These are phyloP conservation scores for Pectinophora gossypiella DNA, from an alignment of 1,140 invertebrate genomes.

Conservation along the genomic window DNA sequence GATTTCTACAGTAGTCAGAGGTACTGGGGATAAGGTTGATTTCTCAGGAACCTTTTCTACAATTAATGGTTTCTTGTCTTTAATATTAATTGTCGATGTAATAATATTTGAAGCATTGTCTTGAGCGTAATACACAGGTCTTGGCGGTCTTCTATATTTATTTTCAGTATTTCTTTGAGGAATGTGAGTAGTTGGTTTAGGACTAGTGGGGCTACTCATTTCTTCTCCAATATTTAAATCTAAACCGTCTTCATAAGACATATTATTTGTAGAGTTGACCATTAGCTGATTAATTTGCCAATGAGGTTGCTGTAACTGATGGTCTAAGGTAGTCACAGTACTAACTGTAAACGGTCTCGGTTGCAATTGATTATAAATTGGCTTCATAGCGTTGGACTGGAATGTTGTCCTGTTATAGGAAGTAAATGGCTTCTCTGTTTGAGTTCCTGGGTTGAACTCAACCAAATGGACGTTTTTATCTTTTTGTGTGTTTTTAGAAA, in stretches of 20 bases:
- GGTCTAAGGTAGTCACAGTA: constrained; percentile 45
- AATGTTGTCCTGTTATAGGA: constrained; percentile 43
- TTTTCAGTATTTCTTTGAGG: constrained; percentile 13
- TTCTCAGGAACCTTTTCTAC: constrained; percentile 50
- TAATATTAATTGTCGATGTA: constrained; percentile 63
- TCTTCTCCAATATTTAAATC: constrained; percentile 68
- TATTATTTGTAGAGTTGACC: constrained; percentile 55
- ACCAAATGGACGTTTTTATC: constrained; percentile 23
- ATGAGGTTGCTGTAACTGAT: constrained; percentile 65
- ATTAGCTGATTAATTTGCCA: constrained; percentile 69
- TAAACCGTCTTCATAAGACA: constrained; percentile 61
- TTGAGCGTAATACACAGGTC: constrained; percentile 30
- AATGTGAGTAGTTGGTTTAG: constrained; percentile 15
- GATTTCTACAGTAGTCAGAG: constrained; percentile 32
- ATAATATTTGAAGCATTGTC: constrained; percentile 65
- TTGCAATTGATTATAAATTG: constrained; percentile 44
- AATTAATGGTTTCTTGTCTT: constrained; percentile 63
- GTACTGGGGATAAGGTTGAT: constrained; percentile 46
- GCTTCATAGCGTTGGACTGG: constrained; percentile 53
- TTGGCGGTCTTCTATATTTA: constrained; percentile 34
- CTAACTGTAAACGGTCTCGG: constrained; percentile 68
- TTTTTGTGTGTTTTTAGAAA: constrained; percentile 13
- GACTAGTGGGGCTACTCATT: constrained; percentile 25
- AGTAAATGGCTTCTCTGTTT: constrained; percentile 72
- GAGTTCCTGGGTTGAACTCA: constrained; percentile 53